Evolutionary conservation across 2,797 vertebrate genomes (phyloP).

Genomic region (Phataginus tricuspis): DNA sequence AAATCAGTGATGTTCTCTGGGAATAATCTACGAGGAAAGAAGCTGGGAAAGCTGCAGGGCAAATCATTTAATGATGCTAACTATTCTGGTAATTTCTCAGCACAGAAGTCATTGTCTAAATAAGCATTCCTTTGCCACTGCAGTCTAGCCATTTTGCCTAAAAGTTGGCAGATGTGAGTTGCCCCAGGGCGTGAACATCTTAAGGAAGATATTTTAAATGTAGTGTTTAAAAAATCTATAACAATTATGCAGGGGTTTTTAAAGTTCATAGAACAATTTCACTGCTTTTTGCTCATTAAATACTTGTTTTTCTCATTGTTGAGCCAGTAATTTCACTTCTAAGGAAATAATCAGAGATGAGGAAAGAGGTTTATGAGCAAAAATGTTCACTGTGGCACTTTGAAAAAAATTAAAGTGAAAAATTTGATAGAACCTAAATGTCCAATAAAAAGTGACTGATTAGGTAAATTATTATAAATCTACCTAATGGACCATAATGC

Average conservation of each 20-base stretch:
- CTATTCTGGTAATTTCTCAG: background rate
- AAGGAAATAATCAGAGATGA: slow-evolving; percentile 56
- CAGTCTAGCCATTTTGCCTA: slow-evolving; percentile 44
- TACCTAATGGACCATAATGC: slow-evolving; percentile 61
- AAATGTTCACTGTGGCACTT: slow-evolving; percentile 28
- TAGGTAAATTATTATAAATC: slow-evolving; percentile 71
- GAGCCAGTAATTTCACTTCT: slow-evolving; percentile 52
- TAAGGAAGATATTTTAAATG: slow-evolving; percentile 68
- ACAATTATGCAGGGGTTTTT: slow-evolving; percentile 66
- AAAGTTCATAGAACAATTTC: slow-evolving; percentile 61
- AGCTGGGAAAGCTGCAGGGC: background rate
- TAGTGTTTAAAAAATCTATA: slow-evolving; percentile 67
- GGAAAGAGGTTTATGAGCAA: slow-evolving; percentile 23
- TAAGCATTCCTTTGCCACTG: slow-evolving; percentile 64
- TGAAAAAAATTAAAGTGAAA: slow-evolving; percentile 62
- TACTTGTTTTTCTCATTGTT: slow-evolving; percentile 66
- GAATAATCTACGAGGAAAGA: background rate
- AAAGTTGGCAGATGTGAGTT: slow-evolving; percentile 72
- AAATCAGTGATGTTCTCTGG: background rate
- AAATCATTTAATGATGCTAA: background rate
- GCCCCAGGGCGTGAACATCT: slow-evolving; percentile 62
- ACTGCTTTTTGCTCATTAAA: slow-evolving; percentile 57
- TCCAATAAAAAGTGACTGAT: slow-evolving; percentile 46
- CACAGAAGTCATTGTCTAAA: slow-evolving; percentile 64
- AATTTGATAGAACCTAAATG: slow-evolving; percentile 66